These are phyloP conservation scores for Alouatta palliata DNA, from an alignment of 2,113 vertebrate species.

Conservation along the genomic window DNA sequence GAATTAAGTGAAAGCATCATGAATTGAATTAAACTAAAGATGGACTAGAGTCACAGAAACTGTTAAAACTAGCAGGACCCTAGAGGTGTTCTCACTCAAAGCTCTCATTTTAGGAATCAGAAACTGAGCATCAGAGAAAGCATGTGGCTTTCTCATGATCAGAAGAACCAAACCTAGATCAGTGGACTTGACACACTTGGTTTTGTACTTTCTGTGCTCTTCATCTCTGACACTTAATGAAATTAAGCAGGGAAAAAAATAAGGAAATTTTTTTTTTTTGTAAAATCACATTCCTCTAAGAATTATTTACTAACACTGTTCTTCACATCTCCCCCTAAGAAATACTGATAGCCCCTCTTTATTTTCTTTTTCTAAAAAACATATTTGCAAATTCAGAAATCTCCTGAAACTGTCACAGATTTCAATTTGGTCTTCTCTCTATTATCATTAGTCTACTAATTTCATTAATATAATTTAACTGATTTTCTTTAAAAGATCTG, in stretches of 20 bases:
- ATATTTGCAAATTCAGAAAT: neutral
- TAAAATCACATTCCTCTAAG: neutral
- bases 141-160: neutral
- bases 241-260: neutral
- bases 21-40: neutral
- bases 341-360: neutral
- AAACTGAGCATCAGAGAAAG: neutral
- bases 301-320: neutral
- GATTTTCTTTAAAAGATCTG: neutral
- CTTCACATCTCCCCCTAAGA: neutral
- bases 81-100: neutral
- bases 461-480: neutral
- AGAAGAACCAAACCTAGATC: neutral
- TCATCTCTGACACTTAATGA: neutral
- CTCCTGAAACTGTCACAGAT: neutral
- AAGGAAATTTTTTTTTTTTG: rapidly evolving
- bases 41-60: neutral
- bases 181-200: neutral
- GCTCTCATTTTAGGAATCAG: neutral
- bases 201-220: neutral
- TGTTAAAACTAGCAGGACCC: neutral
- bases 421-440: neutral
- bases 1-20: neutral
- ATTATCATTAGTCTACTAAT: neutral
- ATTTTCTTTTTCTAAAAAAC: neutral